phyloP scores from a whole-genome alignment of 2,113 vertebrate genomes.

The Cottus gobio region DNA sequence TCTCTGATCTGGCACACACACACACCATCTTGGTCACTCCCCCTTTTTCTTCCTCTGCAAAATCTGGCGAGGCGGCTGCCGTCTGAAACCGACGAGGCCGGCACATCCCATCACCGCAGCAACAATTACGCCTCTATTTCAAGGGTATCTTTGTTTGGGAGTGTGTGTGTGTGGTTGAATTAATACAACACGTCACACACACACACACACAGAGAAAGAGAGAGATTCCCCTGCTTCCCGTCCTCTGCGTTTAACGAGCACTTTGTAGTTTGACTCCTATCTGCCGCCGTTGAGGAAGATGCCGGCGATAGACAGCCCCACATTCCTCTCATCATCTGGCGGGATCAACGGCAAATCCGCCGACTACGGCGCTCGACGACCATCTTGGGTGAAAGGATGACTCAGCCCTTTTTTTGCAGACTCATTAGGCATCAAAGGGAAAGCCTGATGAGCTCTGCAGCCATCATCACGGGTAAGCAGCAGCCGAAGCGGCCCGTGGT shows the following conservation, averaged over 20 bases:
- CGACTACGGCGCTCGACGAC: slow-evolving; percentile 39
- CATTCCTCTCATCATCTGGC: slow-evolving; percentile 55
- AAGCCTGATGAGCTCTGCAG: slow-evolving; percentile 35
- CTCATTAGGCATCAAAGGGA: slow-evolving; percentile 62
- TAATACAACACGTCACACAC: slow-evolving; percentile 52
- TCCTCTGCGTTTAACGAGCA: slow-evolving; percentile 41
- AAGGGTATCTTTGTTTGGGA: slow-evolving; percentile 48
- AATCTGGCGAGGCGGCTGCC: slow-evolving; percentile 49
- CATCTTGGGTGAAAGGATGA: slow-evolving; percentile 56
- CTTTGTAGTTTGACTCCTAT: slow-evolving; percentile 52
- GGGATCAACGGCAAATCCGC: slow-evolving; percentile 58
- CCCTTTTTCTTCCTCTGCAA: slow-evolving; percentile 52
- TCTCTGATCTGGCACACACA: slow-evolving; percentile 32
- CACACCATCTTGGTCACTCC: slow-evolving; percentile 31
- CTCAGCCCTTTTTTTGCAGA: slow-evolving; percentile 56
- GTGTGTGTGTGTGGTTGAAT: slow-evolving; percentile 41
- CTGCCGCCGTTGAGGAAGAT: slow-evolving; percentile 47
- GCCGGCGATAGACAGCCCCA: slow-evolving; percentile 57
- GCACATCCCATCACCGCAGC: slow-evolving; percentile 64
- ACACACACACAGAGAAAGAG: background rate
- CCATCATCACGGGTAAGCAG: slow-evolving; percentile 52
- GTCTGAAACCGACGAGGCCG: slow-evolving; percentile 51
- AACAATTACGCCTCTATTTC: slow-evolving; percentile 73
- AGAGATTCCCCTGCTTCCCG: slow-evolving; percentile 35
- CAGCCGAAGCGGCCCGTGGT: slow-evolving; percentile 15